A percentile compares a stretch with the other conserved stretches of the same genome.
Evolutionary conservation across 2,888 invertebrate species (phyloP).

Genomic region (Lepetodrilus schrolli): DNA sequence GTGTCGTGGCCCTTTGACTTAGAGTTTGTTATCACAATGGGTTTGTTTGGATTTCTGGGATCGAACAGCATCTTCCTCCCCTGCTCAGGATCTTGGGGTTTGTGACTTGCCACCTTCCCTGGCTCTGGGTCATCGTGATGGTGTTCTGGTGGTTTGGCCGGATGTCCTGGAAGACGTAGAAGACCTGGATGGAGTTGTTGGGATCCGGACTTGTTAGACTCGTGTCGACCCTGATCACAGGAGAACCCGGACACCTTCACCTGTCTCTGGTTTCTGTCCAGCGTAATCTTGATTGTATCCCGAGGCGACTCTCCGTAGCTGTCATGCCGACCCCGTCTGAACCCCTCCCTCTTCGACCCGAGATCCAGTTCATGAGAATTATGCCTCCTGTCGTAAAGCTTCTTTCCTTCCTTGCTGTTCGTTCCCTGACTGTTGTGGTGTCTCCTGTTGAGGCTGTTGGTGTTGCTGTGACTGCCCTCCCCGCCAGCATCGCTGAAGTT

Average conservation of each 20-base stretch:
- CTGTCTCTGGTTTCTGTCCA: constrained; percentile 40
- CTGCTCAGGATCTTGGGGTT: constrained; percentile 19
- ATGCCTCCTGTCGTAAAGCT: constrained; percentile 30
- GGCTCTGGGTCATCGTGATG: constrained; percentile 5
- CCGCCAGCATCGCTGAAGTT: constrained; percentile 36
- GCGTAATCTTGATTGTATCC: constrained; percentile 37
- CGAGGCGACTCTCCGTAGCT: constrained; percentile 12
- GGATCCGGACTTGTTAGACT: neutral
- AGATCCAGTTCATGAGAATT: constrained; percentile 29
- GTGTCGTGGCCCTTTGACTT: constrained; percentile 57
- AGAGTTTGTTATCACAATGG: constrained; percentile 54
- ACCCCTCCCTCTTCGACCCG: constrained; percentile 27
- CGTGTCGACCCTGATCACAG: neutral
- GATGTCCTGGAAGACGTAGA: constrained; percentile 31
- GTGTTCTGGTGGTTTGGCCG: neutral
- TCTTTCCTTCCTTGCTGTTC: constrained; percentile 12
- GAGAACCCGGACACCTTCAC: constrained; percentile 29
- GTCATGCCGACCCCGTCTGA: constrained; percentile 24
- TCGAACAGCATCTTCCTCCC: constrained; percentile 63
- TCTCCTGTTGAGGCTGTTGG: constrained; percentile 30
- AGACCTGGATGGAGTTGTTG: constrained; percentile 31
- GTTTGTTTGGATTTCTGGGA: constrained; percentile 70
- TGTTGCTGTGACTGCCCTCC: constrained; percentile 33
- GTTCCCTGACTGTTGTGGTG: constrained; percentile 32
- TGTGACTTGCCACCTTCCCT: constrained; percentile 5